Evolutionary conservation across 2,797 vertebrate species (phyloP).

Genomic region (Galago senegalensis): DNA sequence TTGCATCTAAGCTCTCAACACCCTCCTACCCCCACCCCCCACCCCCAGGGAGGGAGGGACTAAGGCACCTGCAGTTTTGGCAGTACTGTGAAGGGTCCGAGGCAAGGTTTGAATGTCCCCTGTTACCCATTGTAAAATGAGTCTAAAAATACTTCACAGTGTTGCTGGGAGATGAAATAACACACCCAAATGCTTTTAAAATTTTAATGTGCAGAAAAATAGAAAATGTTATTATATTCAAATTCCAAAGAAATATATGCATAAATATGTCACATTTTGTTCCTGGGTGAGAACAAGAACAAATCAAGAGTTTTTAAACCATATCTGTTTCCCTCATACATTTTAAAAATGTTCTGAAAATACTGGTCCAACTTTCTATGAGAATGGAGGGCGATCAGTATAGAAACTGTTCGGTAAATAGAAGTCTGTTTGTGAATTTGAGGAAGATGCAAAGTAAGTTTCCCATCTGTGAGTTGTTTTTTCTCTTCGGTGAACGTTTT

Average conservation of each 20-base stretch:
- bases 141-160: rapidly evolving
- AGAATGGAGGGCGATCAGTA: neutral
- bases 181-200: rapidly evolving
- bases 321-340: neutral
- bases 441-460: neutral
- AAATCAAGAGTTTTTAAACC: neutral
- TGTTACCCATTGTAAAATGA: neutral
- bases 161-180: neutral
- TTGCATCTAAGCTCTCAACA: neutral
- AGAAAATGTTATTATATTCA: neutral
- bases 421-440: neutral
- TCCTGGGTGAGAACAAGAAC: neutral
- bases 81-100: rapidly evolving
- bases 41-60: no score
- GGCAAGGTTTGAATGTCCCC: no score
- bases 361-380: neutral
- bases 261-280: neutral
- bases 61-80: rapidly evolving
- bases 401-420: neutral
- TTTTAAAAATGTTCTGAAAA: neutral
- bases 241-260: neutral
- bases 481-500: neutral
- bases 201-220: neutral
- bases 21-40: no score
- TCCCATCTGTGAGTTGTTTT: neutral